Base-by-base conservation (phyloP, 2,113 vertebrate species). In the Notarius lentiginosus region DNA sequence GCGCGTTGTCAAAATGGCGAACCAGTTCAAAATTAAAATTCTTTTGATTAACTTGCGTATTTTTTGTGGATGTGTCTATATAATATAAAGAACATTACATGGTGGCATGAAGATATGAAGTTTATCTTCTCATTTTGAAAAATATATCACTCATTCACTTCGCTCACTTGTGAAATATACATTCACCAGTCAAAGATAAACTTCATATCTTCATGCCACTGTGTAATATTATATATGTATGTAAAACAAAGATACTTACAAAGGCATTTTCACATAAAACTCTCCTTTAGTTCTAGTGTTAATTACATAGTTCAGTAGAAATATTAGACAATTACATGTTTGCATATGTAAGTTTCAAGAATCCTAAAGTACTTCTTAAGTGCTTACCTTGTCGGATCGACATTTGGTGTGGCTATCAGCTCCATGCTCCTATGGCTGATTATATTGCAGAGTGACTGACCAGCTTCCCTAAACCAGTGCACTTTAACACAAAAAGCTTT, bases 381-480 rank as follows among this genome's bases (percentile, higher is more conserved):
- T 49, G 55, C 86, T 83, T 56, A 77, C 81, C 30, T 66, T 66
- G 20, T 47, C 34, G 47, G 20, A 9, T 60, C 30, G 1, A 55
- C 8, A 82, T 83, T 24, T 56, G 81, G 4, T 17, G 60, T 79
- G 47, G 7, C 30, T 18, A 47, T 0, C 47, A 87, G n/a, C 30
- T 87, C 86, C 86, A 87, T 87, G 9, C 51, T 24, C 41, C 82
- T 75, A 14, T 34, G 47, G 18, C 53, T 83, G 66, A 15, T 60
- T 47, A 75, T 5, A 68, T 6, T 24, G n/a, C 17, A 53, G 1
- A 58, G 12, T 73, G n/a, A 84, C 51, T 84, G 20, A 73, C 30
- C 24, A 73, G 72, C 51, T 56, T 55, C 51, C 14, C 51, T 18
- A 47, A 75, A 84, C 68, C n/a, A 49, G 18, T 68, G n/a, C 17